Conservation (phyloP, 2,888 invertebrate genomes). For the Glaucopsyche alexis region DNA sequence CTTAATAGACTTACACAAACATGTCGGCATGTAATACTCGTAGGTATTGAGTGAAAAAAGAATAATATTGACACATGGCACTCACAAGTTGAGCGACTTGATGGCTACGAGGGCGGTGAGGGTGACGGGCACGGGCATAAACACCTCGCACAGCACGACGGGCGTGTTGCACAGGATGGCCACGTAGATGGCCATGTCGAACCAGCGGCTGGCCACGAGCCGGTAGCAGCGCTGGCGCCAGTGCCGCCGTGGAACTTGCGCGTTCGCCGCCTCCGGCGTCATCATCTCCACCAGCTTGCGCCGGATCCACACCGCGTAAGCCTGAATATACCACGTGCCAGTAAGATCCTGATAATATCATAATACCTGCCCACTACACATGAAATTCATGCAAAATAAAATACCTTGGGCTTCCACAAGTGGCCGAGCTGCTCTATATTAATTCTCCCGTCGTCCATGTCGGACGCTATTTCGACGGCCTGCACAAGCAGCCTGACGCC, state of each 20-base stretch:
- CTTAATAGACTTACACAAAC: no score
- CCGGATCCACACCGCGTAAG: constrained; percentile 67
- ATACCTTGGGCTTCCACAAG: constrained; percentile 73
- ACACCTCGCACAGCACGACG: constrained; percentile 65
- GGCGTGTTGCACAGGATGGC: constrained; percentile 69
- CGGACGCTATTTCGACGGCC: constrained; percentile 74
- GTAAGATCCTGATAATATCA: background rate
- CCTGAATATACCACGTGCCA: constrained; percentile 43
- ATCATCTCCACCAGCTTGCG: constrained; percentile 65
- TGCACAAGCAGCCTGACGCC: constrained; percentile 78
- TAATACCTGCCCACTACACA: no score
- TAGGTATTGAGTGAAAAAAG: background rate
- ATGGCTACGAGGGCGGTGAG: constrained; percentile 47
- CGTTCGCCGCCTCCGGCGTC: constrained; percentile 54
- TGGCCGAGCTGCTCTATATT: constrained; percentile 68
- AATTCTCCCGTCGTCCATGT: constrained; percentile 63
- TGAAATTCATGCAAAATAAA: constrained; percentile 36
- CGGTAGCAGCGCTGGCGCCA: constrained; percentile 62
- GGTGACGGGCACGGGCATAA: constrained; percentile 48
- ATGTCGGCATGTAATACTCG: no score
- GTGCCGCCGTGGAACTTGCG: constrained; percentile 55
- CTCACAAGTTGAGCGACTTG: constrained; percentile 67
- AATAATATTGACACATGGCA: constrained; percentile 34
- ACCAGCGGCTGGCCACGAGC: constrained; percentile 60
- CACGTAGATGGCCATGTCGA: constrained; percentile 68